These are phyloP conservation scores for Hyles vespertilio DNA, from an alignment of 1,140 invertebrate species.

Conservation along the genomic window DNA sequence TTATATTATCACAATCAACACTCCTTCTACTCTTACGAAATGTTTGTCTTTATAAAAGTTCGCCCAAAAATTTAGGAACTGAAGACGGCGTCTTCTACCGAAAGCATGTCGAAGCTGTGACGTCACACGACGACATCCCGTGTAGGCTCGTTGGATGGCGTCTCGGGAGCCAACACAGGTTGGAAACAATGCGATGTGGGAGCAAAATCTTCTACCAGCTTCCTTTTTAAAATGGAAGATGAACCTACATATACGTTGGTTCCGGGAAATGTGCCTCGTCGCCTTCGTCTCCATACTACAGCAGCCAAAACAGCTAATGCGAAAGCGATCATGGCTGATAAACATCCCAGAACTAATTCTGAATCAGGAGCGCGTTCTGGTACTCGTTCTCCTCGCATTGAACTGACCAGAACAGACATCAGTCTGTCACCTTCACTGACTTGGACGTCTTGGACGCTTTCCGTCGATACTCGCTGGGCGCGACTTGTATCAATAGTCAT, in stretches of 20 bases:
- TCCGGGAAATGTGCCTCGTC: conserved; percentile 73
- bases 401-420: conserved; percentile 77
- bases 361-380: conserved; percentile 70
- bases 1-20: conserved; percentile 56
- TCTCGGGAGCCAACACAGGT: conserved; percentile 75
- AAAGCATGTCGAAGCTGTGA: conserved; percentile 76
- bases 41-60: conserved; percentile 35
- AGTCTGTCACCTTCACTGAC: conserved; percentile 75
- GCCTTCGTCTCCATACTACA: conserved; percentile 74
- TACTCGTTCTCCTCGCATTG: conserved; percentile 75
- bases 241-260: conserved; percentile 78
- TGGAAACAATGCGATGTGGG: conserved; percentile 74
- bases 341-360: conserved; percentile 74
- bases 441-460: conserved; percentile 78
- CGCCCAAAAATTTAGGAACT: conserved; percentile 67
- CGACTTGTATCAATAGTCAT: conserved; percentile 79
- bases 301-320: conserved; percentile 72
- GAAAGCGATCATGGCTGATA: conserved; percentile 76
- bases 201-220: conserved; percentile 77
- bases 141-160: conserved; percentile 49
- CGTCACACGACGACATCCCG: conserved; percentile 79
- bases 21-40: conserved; percentile 33
- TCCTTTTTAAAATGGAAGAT: conserved; percentile 75
- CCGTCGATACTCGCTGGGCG: conserved; percentile 77
- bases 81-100: conserved; percentile 62